Base-by-base conservation (phyloP, 2,113 vertebrate species). In the Neofelis nebulosa region DNA sequence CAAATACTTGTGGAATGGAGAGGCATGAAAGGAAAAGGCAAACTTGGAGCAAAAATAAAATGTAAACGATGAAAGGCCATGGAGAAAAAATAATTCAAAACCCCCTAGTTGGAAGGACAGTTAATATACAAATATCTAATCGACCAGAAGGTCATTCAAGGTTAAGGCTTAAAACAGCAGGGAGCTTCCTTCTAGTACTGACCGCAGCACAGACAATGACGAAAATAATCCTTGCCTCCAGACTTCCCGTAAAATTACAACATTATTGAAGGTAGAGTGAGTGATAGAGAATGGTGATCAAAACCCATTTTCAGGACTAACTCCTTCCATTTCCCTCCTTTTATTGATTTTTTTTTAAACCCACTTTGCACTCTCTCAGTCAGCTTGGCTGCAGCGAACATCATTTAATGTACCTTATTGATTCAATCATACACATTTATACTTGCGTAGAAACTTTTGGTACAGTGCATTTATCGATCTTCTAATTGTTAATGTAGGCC, bases 401-500 rank as follows among this genome's bases (percentile, higher is more conserved):
- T 68, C 4, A 0, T 89, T 96, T 97, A 97, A 96, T 98, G 95
- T 36, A 92, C 48, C 66, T 86, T 98, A 98, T 83, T 97, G 97
- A 97, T 98, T 96, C n/a, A 69, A 69, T 57, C 25, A 12, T 69
- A 91, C 71, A 83, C 92, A 96, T 97, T 96, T 94, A 97, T 93
- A 97, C 84, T 91, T 85, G 95, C 57, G 18, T 45, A 94, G 95
- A 97, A 97, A 97, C 45, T 89, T 97, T 73, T 94, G 76, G 95
- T 79, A 93, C 86, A 83, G 66, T 98, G 94, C 71, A 73, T 65
- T 96, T 98, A 98, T 95, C 96, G 95, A 98, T 97, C 88, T 96
- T 97, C 98, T 97, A 95, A 98, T 98, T 98, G 97, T 98, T 97
- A 97, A 97, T 95, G 93, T 66, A 93, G 61, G 66, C 71, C 82